phyloP scores from a whole-genome alignment of 2,888 invertebrate species.

The Gasteruption jaculator region DNA sequence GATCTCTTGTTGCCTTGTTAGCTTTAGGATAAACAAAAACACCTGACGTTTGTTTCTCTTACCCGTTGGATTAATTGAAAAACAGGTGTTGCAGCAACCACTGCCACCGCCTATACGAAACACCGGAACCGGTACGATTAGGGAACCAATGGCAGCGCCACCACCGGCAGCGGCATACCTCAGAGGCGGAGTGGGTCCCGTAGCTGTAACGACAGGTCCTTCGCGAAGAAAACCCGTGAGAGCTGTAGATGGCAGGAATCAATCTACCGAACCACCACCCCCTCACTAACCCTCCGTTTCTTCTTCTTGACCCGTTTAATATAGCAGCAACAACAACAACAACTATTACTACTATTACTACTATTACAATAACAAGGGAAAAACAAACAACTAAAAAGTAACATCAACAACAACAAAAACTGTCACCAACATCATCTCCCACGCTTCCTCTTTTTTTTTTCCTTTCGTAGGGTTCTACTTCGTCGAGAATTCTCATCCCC shows the following conservation, averaged over 20 bases:
- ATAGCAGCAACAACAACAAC: conserved; percentile 23
- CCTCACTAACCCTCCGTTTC: conserved; percentile 54
- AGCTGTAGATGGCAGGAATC: conserved; percentile 52
- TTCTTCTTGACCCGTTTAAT: conserved; percentile 30
- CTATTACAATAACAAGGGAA: neutral
- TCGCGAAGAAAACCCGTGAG: conserved; percentile 53
- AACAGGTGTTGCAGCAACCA: conserved; percentile 47
- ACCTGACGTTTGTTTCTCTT: neutral
- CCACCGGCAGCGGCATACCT: conserved; percentile 40
- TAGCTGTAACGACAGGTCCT: conserved; percentile 45
- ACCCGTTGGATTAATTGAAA: neutral
- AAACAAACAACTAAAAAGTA: conserved; percentile 5
- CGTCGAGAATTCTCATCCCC: too few relatives aligned
- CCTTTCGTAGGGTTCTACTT: neutral
- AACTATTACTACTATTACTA: conserved; percentile 16
- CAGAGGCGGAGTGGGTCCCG: conserved; percentile 47
- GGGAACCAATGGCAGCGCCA: conserved; percentile 46
- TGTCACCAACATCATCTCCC: conserved; percentile 18
- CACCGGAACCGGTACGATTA: conserved; percentile 48
- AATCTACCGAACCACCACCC: conserved; percentile 53
- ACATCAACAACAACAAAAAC: too few relatives aligned
- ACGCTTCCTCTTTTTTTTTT: conserved; percentile 11
- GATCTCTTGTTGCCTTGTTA: neutral
- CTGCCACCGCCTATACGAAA: conserved; percentile 45
- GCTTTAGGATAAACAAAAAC: neutral